Evolutionary conservation across 92 coral and sea anemone species (phyloP), one percentile per base, ranked within the genome.

Genomic region (Nematostella vectensis): DNA sequence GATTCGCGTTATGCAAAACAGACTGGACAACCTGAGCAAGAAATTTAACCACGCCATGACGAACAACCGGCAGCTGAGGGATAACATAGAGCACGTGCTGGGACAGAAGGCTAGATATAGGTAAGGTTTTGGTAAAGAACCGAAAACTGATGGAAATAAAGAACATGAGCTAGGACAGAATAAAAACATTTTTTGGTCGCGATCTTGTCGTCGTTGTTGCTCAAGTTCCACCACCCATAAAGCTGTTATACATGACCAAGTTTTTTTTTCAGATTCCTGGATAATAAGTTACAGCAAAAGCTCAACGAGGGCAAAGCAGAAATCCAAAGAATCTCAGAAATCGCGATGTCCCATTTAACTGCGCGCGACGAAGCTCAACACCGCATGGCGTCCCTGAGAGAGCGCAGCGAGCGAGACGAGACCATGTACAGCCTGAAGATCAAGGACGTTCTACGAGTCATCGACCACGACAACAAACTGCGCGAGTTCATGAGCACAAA

Each of bases 301-400:
- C 71, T 79, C 43, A 26, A 49, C 29, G 81, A 93, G 39, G 82
- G 79, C 19, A 86, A 75, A 48, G 43, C 60, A 39, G 89, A 81
- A 28, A 78, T 93, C 54, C 70, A 71, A 49, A 60, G 57, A 11
- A 75, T 87, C 28, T 84, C 95, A 4, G 96, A 86, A 61, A 70
- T 69, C 27, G 89, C 93, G 20, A 63, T 87, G 16, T 55, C 78
- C 1, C 67, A 87, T 50, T 86, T 74, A 25, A 74, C 75, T 51
- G 76, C 85, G 13, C 65, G 99, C 42, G 99, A 93, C 17, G 99
- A 93, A 36, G 99, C 99, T 0, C 99, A 87, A 31, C 96, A 93
- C 44, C 76, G 99, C 19, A 87, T 93, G 96, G 82, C 88, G 6
- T 75, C 87, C 1, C 54, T 93, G 23, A 72, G 83, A 16, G 99